Percentiles rank a stretch among this genome's conserved stretches.
These are phyloP conservation scores for Endotricha flammealis DNA, from an alignment of 2,888 invertebrate species.

Conservation along the genomic window DNA sequence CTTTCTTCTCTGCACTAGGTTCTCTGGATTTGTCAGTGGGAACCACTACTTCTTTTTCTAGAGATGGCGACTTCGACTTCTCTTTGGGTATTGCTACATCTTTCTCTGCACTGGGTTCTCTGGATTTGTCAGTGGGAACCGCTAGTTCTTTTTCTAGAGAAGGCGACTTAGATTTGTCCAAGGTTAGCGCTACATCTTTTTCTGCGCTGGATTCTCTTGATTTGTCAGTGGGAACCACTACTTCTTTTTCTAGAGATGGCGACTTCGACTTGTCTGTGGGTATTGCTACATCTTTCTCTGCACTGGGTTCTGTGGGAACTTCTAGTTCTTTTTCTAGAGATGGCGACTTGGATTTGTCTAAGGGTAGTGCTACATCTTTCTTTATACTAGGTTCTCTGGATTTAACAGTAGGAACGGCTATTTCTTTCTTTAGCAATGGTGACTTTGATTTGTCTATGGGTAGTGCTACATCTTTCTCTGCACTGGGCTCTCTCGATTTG, in stretches of 20 bases:
- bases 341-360: constrained; percentile 13
- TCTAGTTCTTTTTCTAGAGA: constrained; percentile 15
- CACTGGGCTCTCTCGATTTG: background rate
- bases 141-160: constrained; percentile 3
- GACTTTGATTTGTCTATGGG: constrained; percentile 12
- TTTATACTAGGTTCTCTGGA: background rate
- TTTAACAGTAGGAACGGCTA: background rate
- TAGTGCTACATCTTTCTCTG: constrained; percentile 14
- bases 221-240: constrained; percentile 3
- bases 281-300: background rate
- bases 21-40: background rate
- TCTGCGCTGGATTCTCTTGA: constrained; percentile 16
- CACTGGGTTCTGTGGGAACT: constrained; percentile 11
- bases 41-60: background rate
- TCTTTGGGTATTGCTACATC: constrained; percentile 11
- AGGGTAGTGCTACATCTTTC: constrained; percentile 2
- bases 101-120: constrained; percentile 9
- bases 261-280: constrained; percentile 10
- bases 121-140: background rate
- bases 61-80: constrained; percentile 16
- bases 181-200: constrained; percentile 5
- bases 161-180: background rate
- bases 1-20: constrained; percentile 4
- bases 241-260: constrained; percentile 12
- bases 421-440: constrained; percentile 11